Percentiles rank a stretch among this genome's conserved stretches.
phyloP scores from a whole-genome alignment of 2,113 vertebrate genomes.

The Turdus rufiventris region DNA sequence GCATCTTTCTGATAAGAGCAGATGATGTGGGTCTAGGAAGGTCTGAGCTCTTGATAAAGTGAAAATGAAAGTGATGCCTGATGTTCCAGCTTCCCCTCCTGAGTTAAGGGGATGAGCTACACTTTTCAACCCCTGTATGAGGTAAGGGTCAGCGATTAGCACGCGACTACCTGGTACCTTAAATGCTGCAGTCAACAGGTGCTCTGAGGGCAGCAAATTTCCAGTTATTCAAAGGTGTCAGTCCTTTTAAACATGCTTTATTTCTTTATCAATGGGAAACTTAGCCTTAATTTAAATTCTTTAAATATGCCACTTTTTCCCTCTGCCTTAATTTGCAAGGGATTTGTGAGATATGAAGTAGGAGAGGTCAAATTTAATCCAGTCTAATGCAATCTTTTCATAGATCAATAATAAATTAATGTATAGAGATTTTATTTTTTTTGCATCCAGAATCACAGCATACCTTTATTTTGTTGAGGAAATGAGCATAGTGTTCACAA shows the following conservation, averaged over 20 bases:
- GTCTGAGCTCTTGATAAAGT: background rate
- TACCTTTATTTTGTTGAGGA: slow-evolving; percentile 17
- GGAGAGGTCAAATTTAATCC: background rate
- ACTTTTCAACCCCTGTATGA: background rate
- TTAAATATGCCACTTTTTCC: background rate
- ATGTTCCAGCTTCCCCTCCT: background rate
- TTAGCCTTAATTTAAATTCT: background rate
- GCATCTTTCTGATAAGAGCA: background rate
- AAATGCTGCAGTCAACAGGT: background rate
- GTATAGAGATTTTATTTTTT: background rate
- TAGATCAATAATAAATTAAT: background rate
- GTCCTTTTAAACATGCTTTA: background rate
- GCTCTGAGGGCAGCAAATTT: background rate
- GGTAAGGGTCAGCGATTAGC: background rate
- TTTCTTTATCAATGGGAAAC: background rate
- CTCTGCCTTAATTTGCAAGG: background rate
- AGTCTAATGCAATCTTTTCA: background rate
- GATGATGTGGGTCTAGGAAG: background rate
- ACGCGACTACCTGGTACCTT: background rate
- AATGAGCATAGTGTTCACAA: background rate
- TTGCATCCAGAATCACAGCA: background rate
- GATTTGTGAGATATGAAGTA: background rate
- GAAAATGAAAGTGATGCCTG: background rate
- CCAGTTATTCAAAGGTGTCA: background rate
- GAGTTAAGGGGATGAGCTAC: background rate